Evolutionary conservation across 2,113 vertebrate genomes (phyloP).

Genomic region (Orientallactaga bullata): DNA sequence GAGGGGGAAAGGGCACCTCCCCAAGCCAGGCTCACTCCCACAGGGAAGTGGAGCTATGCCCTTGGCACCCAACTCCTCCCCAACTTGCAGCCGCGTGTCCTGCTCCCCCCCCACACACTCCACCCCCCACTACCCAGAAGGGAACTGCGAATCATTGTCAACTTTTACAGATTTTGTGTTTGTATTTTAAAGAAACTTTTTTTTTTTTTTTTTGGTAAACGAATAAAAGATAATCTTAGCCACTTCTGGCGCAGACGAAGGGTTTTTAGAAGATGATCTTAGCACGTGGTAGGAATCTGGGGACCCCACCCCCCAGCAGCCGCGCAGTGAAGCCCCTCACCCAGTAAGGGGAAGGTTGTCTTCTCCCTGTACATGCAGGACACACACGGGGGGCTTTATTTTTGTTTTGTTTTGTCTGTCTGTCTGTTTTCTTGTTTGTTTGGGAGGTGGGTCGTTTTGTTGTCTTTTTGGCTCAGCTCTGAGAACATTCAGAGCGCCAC

Average conservation of each 20-base stretch:
- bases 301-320: not conserved
- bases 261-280: slow-evolving; percentile 1
- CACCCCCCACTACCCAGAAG: not conserved
- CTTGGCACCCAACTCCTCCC: no score
- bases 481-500: slow-evolving; percentile 48
- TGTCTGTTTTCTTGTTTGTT: no score
- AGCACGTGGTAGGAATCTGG: slow-evolving; percentile 50
- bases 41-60: not conserved
- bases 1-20: no score
- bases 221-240: slow-evolving; percentile 12
- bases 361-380: slow-evolving; percentile 63
- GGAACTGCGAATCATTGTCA: not conserved
- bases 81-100: no score
- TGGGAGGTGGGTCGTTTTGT: slow-evolving; percentile 31
- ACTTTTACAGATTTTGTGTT: slow-evolving; percentile 9
- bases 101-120: no score
- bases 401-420: not conserved
- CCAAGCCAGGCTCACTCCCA: not conserved
- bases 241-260: not conserved
- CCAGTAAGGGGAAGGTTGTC: slow-evolving; percentile 50
- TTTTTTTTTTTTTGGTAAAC: no score
- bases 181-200: slow-evolving; percentile 27
- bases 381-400: slow-evolving; percentile 48
- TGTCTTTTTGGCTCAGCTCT: slow-evolving; percentile 69
- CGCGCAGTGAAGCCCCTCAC: slow-evolving; percentile 25